Base-by-base conservation (phyloP, 92 coral and sea anemone species). In the Epizoanthus ramosus region DNA sequence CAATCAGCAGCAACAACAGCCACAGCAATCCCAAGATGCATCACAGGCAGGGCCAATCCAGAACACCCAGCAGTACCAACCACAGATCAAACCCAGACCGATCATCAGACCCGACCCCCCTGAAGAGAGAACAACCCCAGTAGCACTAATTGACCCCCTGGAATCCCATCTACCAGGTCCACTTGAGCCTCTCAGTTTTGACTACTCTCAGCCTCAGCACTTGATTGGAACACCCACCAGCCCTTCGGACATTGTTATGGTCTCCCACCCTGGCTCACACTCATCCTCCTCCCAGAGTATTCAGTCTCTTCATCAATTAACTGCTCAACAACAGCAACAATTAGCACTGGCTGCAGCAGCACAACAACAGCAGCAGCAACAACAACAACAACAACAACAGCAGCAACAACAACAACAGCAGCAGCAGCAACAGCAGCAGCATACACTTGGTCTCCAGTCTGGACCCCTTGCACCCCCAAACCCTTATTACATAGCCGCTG, bases 191-290 rank as follows among this genome's bases (percentile, higher is more conserved):
- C 91, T 97, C 9, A 72, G 88, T 10, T 80, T 94, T 79, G 92
- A 89, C 69, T 74, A 75, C 12, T 69, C 87, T 3, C 92, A 89
- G 63, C 83, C 89, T 9, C 98, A 89, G 72, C 94, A 88, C 50
- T 75, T 93, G 35, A 73, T 88, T 33, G 95, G 91, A 75, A 91
- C 98, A 14, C 98, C 94, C 59, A 87, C 93, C 54, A 93, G 98
- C 60, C 94, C 98, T 19, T 93, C 98, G 15, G 98, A 93, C 69
- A 87, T 86, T 75, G 98, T 91, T 41, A 94, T 97, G 99, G 96
- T 97, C 57, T 83, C 98, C 8, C 95, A 91, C 18, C 73, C 63
- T 39, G 88, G 91, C 60, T 85, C 87, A 15, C 82, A 84, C n/a
- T 89, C 86, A 12, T 57, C 89, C 39, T 84, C 45, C 19, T 82